phyloP scores from a whole-genome alignment of 2,797 vertebrate genomes.

The Glossophaga mutica region DNA sequence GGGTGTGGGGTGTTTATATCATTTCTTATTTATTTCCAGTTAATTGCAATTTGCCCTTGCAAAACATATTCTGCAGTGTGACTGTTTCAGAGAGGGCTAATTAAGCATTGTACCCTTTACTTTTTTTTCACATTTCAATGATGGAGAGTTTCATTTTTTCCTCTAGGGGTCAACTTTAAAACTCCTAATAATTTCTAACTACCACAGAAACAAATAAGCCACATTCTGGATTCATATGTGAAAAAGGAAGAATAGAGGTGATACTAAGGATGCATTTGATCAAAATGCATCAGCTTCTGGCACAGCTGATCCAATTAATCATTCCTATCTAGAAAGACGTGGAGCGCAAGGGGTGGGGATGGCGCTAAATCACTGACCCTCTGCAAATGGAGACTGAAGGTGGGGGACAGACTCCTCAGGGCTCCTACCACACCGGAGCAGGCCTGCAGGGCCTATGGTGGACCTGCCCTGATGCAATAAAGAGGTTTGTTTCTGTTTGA shows the following conservation, averaged over 20 bases:
- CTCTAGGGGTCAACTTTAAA: neutral
- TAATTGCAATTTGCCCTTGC: neutral
- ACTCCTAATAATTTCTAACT: neutral
- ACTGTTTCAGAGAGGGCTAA: neutral
- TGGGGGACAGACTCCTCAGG: neutral
- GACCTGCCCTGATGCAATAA: neutral
- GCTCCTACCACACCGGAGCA: neutral
- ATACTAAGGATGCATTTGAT: neutral
- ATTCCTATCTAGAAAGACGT: neutral
- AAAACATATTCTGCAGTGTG: neutral
- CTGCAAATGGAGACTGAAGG: neutral
- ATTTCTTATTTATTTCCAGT: slow-evolving; percentile 2
- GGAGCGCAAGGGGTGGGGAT: neutral
- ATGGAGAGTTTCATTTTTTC: neutral
- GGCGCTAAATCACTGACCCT: neutral
- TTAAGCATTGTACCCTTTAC: neutral
- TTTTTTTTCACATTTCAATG: neutral
- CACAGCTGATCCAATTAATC: neutral
- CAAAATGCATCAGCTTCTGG: neutral
- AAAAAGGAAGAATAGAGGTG: neutral
- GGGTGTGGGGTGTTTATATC: neutral
- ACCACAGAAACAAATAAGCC: neutral
- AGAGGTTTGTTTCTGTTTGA: slow-evolving; percentile 60
- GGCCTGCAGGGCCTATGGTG: neutral
- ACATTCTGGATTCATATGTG: neutral